Evolutionary conservation across 2,113 vertebrate species (phyloP).

Genomic region (western clawed frog (Xenopus tropicalis)): UCB_Xtro_10.0 CM004447.2:93030501-93031000

Average conservation of each 20-base stretch:
- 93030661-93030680: slow-evolving; percentile 18
- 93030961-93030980: too few species aligned
- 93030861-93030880: too few species aligned
- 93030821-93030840: too few species aligned
- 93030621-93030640: slow-evolving; percentile 29
- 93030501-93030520: slow-evolving; percentile 48
- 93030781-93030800: background rate
- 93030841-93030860: too few species aligned
- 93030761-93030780: background rate
- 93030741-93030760: slow-evolving; percentile 10
- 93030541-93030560: slow-evolving; percentile 48
- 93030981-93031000: too few species aligned
- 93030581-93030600: slow-evolving; percentile 46
- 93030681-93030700: slow-evolving; percentile 36
- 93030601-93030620: slow-evolving; percentile 35
- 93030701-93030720: background rate
- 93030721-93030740: background rate
- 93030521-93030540: slow-evolving; percentile 52
- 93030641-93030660: slow-evolving; percentile 12
- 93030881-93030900: too few species aligned
- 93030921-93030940: too few species aligned
- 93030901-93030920: too few species aligned
- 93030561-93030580: slow-evolving; percentile 44
- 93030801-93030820: too few species aligned
- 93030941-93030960: too few species aligned